Conservation (phyloP, 1,140 invertebrate genomes). For the Phthorimaea operculella region DNA sequence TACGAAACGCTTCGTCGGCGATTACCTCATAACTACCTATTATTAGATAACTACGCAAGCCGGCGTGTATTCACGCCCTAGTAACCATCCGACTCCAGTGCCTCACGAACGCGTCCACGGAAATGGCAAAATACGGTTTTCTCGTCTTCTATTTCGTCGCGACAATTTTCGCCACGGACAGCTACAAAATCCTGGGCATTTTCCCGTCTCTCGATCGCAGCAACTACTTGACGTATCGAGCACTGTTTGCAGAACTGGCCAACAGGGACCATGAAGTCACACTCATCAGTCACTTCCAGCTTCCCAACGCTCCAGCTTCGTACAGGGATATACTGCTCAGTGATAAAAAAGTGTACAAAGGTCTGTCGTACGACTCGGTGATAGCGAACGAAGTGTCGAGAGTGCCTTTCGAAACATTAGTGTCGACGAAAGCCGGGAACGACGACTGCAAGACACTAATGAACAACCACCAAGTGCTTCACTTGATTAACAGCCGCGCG, state of each 20-base stretch:
- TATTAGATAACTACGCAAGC: slow-evolving; percentile 55
- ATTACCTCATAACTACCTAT: slow-evolving; percentile 64
- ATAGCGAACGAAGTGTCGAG: slow-evolving; percentile 54
- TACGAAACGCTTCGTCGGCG: slow-evolving; percentile 53
- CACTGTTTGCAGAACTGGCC: slow-evolving; percentile 72
- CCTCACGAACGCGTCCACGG: slow-evolving; percentile 40
- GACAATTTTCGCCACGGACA: slow-evolving; percentile 31
- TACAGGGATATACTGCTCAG: slow-evolving; percentile 69
- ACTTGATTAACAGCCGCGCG: slow-evolving; percentile 60
- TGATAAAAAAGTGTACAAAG: slow-evolving; percentile 49
- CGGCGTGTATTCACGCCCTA: slow-evolving; percentile 42
- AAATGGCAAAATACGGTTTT: slow-evolving; percentile 38
- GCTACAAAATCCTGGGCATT: slow-evolving; percentile 72
- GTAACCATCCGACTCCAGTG: slow-evolving; percentile 40
- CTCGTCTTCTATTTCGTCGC: slow-evolving; percentile 35
- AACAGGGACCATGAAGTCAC: slow-evolving; percentile 75
- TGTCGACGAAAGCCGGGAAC: slow-evolving; percentile 58
- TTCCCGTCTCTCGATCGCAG: slow-evolving; percentile 74
- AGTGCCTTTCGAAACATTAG: slow-evolving; percentile 55
- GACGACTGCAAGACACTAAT: slow-evolving; percentile 68
- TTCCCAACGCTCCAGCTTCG: slow-evolving; percentile 58
- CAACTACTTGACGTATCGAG: slow-evolving; percentile 76
- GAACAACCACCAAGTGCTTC: slow-evolving; percentile 59
- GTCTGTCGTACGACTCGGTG: slow-evolving; percentile 55
- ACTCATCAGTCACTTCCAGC: slow-evolving; percentile 73